A percentile compares a stretch with the other conserved stretches of the same genome.
Evolutionary conservation across 2,888 invertebrate species (phyloP).

Genomic region (Hoplodrina ambigua): DNA sequence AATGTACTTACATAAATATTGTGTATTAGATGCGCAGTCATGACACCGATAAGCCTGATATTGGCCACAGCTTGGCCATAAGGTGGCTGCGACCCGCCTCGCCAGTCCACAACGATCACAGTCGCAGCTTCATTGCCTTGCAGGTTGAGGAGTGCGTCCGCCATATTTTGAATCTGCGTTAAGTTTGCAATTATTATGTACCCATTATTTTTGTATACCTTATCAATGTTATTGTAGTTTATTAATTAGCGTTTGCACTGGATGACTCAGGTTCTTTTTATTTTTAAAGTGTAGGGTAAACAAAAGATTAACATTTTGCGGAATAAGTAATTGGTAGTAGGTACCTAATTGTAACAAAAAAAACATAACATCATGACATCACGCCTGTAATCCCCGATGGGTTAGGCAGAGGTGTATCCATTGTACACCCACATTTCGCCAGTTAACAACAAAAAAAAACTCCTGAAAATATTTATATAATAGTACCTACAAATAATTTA

Average conservation of each 20-base stretch:
- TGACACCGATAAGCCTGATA: slow-evolving; percentile 95
- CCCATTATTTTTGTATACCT: neutral
- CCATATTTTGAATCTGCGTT: slow-evolving; percentile 92
- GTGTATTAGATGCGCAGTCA: slow-evolving; percentile 93
- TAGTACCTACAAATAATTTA: too few species aligned
- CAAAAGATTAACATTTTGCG: slow-evolving; percentile 19
- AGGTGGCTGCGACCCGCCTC: slow-evolving; percentile 95
- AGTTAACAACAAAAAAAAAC: too few species aligned
- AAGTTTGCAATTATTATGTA: neutral
- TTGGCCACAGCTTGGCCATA: slow-evolving; percentile 98
- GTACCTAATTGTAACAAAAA: too few species aligned
- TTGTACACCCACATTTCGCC: too few species aligned
- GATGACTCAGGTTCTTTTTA: slow-evolving; percentile 17
- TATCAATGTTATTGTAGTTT: too few species aligned
- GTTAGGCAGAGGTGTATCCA: too few species aligned
- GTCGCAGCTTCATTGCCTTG: slow-evolving; percentile 92
- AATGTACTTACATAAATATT: slow-evolving; percentile 86
- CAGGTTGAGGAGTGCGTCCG: slow-evolving; percentile 92
- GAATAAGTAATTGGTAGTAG: too few species aligned
- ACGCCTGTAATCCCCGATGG: too few species aligned
- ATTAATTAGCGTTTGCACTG: neutral
- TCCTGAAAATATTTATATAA: too few species aligned
- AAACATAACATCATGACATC: too few species aligned
- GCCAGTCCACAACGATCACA: slow-evolving; percentile 96
- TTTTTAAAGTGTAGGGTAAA: slow-evolving; percentile 11